Conservation (phyloP, 2,888 invertebrate species). For the Chaetogeoica ovagalla region DNA sequence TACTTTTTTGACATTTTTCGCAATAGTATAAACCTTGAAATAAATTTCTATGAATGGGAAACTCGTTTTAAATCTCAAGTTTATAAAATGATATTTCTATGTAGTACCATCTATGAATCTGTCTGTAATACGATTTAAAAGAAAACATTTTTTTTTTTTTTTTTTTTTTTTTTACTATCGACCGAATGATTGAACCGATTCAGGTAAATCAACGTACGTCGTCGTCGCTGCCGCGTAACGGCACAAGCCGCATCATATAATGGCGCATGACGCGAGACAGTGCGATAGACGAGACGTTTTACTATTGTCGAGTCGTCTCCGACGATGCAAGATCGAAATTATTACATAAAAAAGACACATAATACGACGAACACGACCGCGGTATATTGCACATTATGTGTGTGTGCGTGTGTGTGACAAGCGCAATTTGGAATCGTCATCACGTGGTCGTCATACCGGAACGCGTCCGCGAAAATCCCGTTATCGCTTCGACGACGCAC, state of each 20-base stretch:
- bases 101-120: background rate
- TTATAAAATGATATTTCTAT: slow-evolving; percentile 1
- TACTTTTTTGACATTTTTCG: background rate
- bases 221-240: no score
- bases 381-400: no score
- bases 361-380: background rate
- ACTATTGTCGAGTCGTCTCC: background rate
- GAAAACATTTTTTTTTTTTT: no score
- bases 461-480: slow-evolving; percentile 44
- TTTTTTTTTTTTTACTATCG: no score
- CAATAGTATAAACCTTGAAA: background rate
- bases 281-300: background rate
- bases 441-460: slow-evolving; percentile 33
- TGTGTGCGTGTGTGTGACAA: slow-evolving; percentile 27
- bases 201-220: no score
- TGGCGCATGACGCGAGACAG: no score
- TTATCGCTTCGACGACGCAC: background rate
- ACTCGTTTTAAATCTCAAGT: background rate
- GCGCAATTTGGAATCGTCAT: slow-evolving; percentile 43
- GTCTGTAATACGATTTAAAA: no score
- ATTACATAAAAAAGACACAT: slow-evolving; percentile 3
- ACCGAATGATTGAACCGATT: no score
- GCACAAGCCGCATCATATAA: no score
- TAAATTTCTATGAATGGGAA: slow-evolving; percentile 1
- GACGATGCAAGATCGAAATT: slow-evolving; percentile 28